Evolutionary conservation across 2,888 invertebrate species (phyloP).

Genomic region (Heliconius erato): DNA sequence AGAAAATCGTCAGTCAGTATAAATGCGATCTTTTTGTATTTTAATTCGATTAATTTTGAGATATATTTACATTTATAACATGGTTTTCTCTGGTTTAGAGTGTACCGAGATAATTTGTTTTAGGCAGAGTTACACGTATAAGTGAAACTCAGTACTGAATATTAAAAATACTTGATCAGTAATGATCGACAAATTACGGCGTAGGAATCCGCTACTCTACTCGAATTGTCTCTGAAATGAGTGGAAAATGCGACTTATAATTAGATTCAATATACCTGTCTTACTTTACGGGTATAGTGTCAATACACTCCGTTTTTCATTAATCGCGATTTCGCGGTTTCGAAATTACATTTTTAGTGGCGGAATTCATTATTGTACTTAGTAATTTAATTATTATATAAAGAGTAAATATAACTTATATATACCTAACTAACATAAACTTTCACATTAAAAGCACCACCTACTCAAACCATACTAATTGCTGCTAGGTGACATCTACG

Average conservation of each 20-base stretch:
- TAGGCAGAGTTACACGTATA: too few relatives aligned
- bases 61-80: background rate
- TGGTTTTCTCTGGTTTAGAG: background rate
- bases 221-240: background rate
- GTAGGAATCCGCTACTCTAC: too few relatives aligned
- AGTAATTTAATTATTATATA: background rate
- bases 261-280: background rate
- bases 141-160: too few relatives aligned
- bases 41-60: background rate
- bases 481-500: constrained; percentile 3
- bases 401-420: background rate
- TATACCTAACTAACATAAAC: too few relatives aligned
- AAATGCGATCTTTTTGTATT: background rate
- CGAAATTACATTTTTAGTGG: too few relatives aligned
- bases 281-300: background rate
- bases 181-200: too few relatives aligned
- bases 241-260: background rate
- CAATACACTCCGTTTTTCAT: background rate
- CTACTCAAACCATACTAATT: constrained; percentile 11
- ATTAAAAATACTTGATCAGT: too few relatives aligned
- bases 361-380: too few relatives aligned
- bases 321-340: background rate
- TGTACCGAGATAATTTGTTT: too few relatives aligned
- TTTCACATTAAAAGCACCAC: background rate
- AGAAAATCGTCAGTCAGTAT: too few relatives aligned